Evolutionary conservation across 2,888 invertebrate genomes (phyloP), one percentile per base, ranked within the genome.

Genomic region (Ethmia dodecea): DNA sequence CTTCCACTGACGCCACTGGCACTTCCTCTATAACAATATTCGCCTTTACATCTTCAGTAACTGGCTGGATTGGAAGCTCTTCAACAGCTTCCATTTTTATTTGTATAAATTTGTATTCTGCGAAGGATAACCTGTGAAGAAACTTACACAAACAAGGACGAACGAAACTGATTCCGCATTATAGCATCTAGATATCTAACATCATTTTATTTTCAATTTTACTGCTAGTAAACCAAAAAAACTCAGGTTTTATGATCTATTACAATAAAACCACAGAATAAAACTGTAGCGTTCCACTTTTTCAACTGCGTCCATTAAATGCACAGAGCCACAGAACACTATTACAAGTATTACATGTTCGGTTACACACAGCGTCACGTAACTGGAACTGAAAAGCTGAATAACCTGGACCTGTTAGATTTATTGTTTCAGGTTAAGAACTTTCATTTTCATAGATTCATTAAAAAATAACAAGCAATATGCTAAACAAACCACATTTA

Each of bases 51-150:
- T 45, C 49, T 33, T 74, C 73, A 37, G 48, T 38, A 16, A 54
- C 28, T 37, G 57, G 33, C 39, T 49, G 54, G 40, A 55, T 47
- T 35, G 62, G 50, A 47, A 63, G 58, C 41, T 65, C 66, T 44
- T 64, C 56, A 11, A 58, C 43, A 42, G 57, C 52, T 60, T 71
- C 71, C 71, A 71, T 70, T 43, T 26, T 46, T 57, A 40, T 38
- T 40, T 35, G 31, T 28, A 33, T 31, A 12, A 32, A 37, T 37
- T 38, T 49, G 47, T 40, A 45, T 37, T 49, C 37, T 34, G 29
- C 45, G 41, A 40, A 35, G 40, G 42, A 43, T 66, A 63, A 62
- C 63, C 60, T 62, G 53, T 54, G 59, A 54, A 60, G 55, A 60
- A 61, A 64, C n/a, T 60, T 60, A 56, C 57, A 55, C 52, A 60